These are phyloP conservation scores for Autographa gamma DNA, from an alignment of 2,888 invertebrate species.

Conservation along the genomic window DNA sequence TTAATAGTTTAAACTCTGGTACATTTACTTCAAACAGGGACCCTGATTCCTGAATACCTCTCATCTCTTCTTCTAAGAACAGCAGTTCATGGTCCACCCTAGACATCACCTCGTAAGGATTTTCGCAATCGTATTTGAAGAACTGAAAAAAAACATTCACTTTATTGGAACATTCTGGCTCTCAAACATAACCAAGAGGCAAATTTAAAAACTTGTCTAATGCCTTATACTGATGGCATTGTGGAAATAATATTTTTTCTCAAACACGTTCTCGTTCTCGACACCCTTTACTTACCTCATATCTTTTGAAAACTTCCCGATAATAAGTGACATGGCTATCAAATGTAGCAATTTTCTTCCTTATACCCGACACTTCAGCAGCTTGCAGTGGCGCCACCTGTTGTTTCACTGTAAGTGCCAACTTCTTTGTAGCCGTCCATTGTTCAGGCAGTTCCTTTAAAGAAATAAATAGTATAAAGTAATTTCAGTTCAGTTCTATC, in stretches of 20 bases:
- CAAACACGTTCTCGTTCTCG: too few species aligned
- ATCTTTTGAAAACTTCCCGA: conserved; percentile 95
- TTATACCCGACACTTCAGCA: conserved; percentile 96
- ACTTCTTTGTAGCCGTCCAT: conserved; percentile 98
- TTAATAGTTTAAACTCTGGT: conserved; percentile 97
- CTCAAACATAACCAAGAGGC: too few species aligned
- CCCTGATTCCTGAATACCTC: conserved; percentile 95
- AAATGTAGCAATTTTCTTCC: conserved; percentile 95
- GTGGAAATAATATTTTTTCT: too few species aligned
- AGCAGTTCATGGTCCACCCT: conserved; percentile 93
- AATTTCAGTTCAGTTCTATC: too few species aligned
- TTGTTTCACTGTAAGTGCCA: conserved; percentile 96
- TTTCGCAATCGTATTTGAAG: conserved; percentile 92
- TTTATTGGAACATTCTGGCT: too few species aligned
- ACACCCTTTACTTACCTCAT: conserved; percentile 86
- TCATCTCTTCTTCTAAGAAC: conserved; percentile 96
- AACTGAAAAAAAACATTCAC: conserved; percentile 85
- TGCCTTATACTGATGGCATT: too few species aligned
- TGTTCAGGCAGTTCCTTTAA: conserved; percentile 97
- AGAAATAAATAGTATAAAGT: background rate
- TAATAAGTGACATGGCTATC: conserved; percentile 95
- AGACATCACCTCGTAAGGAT: conserved; percentile 93
- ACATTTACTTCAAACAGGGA: conserved; percentile 98
- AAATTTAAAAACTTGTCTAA: too few species aligned
- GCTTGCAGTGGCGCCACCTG: conserved; percentile 98